These are phyloP conservation scores for Petrosia ficiformis DNA, from an alignment of 37 sponge, comb jelly and placozoan genomes.

Conservation along the genomic window DNA sequence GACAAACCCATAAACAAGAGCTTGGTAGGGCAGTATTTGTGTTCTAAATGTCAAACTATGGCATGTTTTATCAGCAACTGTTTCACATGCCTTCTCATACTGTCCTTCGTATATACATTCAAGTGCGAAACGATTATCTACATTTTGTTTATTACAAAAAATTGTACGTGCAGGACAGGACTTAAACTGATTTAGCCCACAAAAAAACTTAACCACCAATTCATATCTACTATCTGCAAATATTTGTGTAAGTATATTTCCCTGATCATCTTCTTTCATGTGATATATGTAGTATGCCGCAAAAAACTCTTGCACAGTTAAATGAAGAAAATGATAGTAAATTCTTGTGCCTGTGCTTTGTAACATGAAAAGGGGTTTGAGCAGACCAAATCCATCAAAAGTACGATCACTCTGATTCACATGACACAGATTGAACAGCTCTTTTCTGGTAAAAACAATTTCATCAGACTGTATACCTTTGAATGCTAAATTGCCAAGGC, in stretches of 20 bases:
- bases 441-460: neutral
- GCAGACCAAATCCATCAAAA: constrained; percentile 19
- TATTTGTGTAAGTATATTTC: neutral
- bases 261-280: neutral
- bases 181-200: constrained; percentile 19
- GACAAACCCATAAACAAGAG: constrained; percentile 20
- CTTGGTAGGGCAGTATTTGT: constrained; percentile 7
- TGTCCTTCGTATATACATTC: constrained; percentile 37
- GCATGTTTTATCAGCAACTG: neutral
- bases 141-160: neutral
- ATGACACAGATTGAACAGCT: neutral
- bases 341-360: neutral
- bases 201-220: constrained; percentile 10
- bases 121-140: neutral
- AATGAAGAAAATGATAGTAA: constrained; percentile 40
- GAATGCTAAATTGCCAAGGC: constrained; percentile 16
- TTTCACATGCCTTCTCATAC: constrained; percentile 18
- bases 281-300: constrained; percentile 31
- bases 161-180: neutral
- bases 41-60: neutral
- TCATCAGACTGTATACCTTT: constrained; percentile 2
- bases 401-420: neutral
- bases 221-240: neutral
- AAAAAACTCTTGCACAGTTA: constrained; percentile 50
- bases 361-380: neutral